phyloP scores from a whole-genome alignment of 2,797 vertebrate genomes.

The Columba guinea region DNA sequence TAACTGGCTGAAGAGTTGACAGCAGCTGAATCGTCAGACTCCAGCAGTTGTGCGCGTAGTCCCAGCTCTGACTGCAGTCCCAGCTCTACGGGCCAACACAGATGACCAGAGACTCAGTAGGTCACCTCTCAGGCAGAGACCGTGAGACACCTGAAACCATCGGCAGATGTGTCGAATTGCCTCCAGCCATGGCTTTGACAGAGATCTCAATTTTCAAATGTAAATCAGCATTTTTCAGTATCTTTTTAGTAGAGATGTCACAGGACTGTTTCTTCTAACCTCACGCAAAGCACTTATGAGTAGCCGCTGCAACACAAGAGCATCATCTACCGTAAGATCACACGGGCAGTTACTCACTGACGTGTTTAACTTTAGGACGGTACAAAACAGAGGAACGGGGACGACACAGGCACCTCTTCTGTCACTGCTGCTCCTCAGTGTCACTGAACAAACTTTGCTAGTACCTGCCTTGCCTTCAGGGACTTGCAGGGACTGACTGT shows the following conservation, averaged over 20 bases:
- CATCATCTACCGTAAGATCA: not conserved
- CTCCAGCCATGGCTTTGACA: not conserved
- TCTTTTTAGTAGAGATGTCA: not conserved
- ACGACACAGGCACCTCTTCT: not conserved
- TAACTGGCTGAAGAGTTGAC: not conserved
- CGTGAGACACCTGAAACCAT: not conserved
- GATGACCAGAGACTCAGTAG: not conserved
- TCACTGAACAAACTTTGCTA: not conserved
- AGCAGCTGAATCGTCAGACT: not conserved
- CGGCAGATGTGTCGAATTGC: not conserved
- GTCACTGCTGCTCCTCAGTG: not conserved
- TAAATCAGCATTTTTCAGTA: not conserved
- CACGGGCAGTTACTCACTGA: not conserved
- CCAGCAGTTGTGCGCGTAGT: not conserved
- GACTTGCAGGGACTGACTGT: not conserved
- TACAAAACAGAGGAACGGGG: not conserved
- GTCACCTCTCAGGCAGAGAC: not conserved
- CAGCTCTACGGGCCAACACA: not conserved
- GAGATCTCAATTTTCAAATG: not conserved
- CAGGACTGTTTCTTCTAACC: not conserved
- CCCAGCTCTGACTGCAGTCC: not conserved
- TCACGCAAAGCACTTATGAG: too few relatives aligned
- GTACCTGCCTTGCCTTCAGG: not conserved
- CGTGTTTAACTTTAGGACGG: not conserved
- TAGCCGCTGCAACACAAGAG: not conserved